Conservation (phyloP, 1,140 invertebrate species). For the Anagrus nilaparvatae region DNA sequence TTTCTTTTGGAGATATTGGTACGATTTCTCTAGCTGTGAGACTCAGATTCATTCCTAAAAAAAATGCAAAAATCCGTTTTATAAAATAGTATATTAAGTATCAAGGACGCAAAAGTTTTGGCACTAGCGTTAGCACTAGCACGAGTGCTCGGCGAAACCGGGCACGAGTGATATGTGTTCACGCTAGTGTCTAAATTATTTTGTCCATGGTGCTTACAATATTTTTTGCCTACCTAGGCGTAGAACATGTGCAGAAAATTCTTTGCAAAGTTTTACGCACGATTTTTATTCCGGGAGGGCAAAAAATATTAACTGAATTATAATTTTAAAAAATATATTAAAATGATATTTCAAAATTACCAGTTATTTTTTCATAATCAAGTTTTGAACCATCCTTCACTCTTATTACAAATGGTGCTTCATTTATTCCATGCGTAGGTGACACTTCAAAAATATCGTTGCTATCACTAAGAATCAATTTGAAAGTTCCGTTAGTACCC, state of each 20-base stretch:
- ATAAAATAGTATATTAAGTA: no score
- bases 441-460: constrained; percentile 81
- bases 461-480: constrained; percentile 67
- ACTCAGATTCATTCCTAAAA: constrained; percentile 71
- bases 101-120: no score
- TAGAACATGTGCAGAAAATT: no score
- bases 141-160: no score
- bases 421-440: constrained; percentile 79
- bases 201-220: no score
- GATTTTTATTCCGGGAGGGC: background rate
- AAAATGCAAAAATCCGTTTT: constrained; percentile 2
- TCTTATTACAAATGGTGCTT: constrained; percentile 82
- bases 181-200: no score
- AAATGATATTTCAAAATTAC: constrained; percentile 22
- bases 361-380: constrained; percentile 72
- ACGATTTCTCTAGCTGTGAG: constrained; percentile 77
- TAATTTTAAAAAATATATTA: background rate
- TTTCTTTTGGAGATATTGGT: constrained; percentile 59
- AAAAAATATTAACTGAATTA: background rate
- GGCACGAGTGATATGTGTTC: no score
- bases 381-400: constrained; percentile 74
- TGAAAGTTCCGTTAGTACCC: constrained; percentile 89
- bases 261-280: no score
- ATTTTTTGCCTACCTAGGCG: no score
- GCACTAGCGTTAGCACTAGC: no score